Evolutionary conservation across 2,113 vertebrate genomes (phyloP).

Genomic region (Thymallus thymallus): DNA sequence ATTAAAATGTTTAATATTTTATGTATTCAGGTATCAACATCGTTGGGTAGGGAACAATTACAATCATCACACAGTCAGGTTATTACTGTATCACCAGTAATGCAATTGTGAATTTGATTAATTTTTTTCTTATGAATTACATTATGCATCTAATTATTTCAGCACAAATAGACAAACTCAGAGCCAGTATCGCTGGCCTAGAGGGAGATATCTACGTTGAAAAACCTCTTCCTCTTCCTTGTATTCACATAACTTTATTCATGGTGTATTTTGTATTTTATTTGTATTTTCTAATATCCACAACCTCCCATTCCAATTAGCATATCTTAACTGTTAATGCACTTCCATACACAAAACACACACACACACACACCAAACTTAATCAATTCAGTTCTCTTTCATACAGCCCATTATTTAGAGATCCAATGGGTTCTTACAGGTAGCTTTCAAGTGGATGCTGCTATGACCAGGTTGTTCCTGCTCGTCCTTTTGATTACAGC

Average conservation of each 20-base stretch:
- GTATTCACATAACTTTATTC: not conserved
- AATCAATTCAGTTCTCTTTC: not conserved
- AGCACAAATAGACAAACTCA: too few species aligned
- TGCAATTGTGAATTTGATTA: too few species aligned
- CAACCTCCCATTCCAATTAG: not conserved
- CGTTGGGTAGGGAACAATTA: too few species aligned
- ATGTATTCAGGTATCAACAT: too few species aligned
- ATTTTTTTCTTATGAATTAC: too few species aligned
- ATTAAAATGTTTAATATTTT: too few species aligned
- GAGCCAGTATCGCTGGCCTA: too few species aligned
- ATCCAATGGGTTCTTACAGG: not conserved
- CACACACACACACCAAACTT: not conserved
- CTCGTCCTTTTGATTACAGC: not conserved
- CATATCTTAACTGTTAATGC: not conserved
- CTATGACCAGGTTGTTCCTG: not conserved
- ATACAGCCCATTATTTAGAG: not conserved
- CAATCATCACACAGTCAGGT: too few species aligned
- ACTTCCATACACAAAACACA: not conserved
- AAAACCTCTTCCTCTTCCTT: slow-evolving; percentile 6
- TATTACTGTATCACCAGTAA: too few species aligned
- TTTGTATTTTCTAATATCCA: not conserved
- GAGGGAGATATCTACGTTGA: not conserved
- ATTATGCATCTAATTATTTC: too few species aligned
- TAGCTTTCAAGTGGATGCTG: not conserved
- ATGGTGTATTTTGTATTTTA: not conserved